These are phyloP conservation scores for Cosmorhoe ocellata DNA, from an alignment of 2,888 invertebrate genomes.

Conservation along the genomic window DNA sequence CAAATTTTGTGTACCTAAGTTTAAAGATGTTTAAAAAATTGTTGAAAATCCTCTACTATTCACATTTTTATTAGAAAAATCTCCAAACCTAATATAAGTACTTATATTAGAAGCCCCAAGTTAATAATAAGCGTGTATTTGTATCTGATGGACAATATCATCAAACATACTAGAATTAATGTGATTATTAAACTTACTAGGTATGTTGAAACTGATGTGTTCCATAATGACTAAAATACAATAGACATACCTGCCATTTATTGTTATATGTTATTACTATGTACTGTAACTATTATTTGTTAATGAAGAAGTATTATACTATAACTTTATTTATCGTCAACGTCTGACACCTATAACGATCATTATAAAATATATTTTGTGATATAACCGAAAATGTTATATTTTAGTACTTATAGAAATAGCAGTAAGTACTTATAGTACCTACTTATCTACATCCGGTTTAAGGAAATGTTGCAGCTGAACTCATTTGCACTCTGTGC, in stretches of 20 bases:
- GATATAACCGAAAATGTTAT: slow-evolving; percentile 21
- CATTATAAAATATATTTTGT: slow-evolving; percentile 14
- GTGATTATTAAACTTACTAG: slow-evolving; percentile 32
- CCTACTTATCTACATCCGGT: slow-evolving; percentile 7
- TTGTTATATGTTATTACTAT: slow-evolving; percentile 42
- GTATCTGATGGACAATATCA: slow-evolving; percentile 21
- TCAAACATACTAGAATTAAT: slow-evolving; percentile 19
- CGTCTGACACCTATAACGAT: slow-evolving; percentile 6
- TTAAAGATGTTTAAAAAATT: background rate
- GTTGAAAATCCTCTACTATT: too few species aligned
- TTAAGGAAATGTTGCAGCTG: slow-evolving; percentile 24
- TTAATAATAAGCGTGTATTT: slow-evolving; percentile 31
- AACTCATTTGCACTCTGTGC: slow-evolving; percentile 28
- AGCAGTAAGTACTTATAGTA: slow-evolving; percentile 22
- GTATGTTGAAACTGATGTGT: slow-evolving; percentile 61
- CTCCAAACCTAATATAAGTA: background rate
- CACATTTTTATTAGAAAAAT: too few species aligned
- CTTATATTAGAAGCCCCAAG: slow-evolving; percentile 11
- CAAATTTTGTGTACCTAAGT: background rate
- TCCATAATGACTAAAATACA: slow-evolving; percentile 68
- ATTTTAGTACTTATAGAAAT: slow-evolving; percentile 21
- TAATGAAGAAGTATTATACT: slow-evolving; percentile 24
- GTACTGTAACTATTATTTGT: slow-evolving; percentile 27
- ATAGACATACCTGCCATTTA: slow-evolving; percentile 65
- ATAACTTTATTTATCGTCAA: slow-evolving; percentile 25